phyloP scores from a whole-genome alignment of 2,113 vertebrate genomes.

The Calonectris borealis region DNA sequence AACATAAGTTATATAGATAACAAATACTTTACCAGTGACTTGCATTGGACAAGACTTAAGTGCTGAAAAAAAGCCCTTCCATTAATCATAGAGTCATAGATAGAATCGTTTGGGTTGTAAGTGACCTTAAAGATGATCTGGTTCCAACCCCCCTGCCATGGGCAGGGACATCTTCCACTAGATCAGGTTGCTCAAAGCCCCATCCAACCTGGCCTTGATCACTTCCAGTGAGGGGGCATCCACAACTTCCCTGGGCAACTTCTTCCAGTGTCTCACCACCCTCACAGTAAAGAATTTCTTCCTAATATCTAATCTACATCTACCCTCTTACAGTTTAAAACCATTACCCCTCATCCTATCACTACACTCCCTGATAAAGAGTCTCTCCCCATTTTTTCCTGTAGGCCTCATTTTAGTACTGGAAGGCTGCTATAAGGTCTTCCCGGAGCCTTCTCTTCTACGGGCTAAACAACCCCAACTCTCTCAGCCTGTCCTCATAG shows the following conservation, averaged over 20 bases:
- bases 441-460: not conserved
- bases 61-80: not conserved
- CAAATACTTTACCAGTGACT: not conserved
- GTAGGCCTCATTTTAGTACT: not conserved
- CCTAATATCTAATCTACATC: not conserved
- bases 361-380: accelerated
- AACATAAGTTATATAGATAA: not conserved
- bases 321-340: not conserved
- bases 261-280: not conserved
- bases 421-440: not conserved
- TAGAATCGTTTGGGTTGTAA: not conserved
- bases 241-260: not conserved
- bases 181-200: not conserved
- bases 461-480: not conserved
- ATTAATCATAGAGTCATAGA: not conserved
- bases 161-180: not conserved
- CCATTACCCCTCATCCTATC: accelerated
- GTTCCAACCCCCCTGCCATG: not conserved
- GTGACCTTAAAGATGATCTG: not conserved
- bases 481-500: accelerated
- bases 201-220: not conserved
- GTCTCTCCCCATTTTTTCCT: not conserved
- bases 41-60: not conserved
- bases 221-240: too few species aligned
- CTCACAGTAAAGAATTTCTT: too few species aligned